Conservation (phyloP, 2,113 vertebrate genomes). For the Rhynchomys soricoides region DNA sequence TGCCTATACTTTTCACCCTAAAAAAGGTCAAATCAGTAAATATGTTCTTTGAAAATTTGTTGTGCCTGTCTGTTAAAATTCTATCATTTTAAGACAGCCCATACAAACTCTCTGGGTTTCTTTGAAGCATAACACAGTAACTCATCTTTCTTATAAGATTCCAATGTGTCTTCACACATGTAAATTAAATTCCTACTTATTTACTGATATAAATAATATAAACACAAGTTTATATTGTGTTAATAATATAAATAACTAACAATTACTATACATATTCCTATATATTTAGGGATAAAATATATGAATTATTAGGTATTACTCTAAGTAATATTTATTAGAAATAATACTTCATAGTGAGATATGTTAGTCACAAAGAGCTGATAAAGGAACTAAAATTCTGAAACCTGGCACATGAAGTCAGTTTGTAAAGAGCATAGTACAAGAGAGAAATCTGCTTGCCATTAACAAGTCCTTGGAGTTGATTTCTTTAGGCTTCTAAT, state of each 20-base stretch:
- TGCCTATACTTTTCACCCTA: neutral
- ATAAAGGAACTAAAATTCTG: neutral
- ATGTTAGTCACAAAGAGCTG: neutral
- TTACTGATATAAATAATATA: neutral
- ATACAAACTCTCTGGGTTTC: neutral
- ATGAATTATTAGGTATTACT: neutral
- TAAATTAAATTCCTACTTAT: slow-evolving; percentile 2
- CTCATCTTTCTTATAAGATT: neutral
- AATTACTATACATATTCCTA: neutral
- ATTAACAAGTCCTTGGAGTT: neutral
- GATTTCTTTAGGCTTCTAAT: neutral
- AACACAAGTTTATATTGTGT: neutral
- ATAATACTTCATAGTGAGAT: neutral
- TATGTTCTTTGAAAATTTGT: neutral
- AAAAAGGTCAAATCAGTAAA: neutral
- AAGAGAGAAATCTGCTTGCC: neutral
- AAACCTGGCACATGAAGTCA: neutral
- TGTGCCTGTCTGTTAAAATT: neutral
- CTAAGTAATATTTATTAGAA: neutral
- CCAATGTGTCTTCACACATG: neutral
- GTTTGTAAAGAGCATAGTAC: neutral
- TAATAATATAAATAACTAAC: neutral
- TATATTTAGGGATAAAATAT: neutral
- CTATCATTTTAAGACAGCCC: neutral
- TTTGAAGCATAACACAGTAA: neutral